Evolutionary conservation across 2,888 invertebrate genomes (phyloP), one percentile per base, ranked within the genome.

Genomic region (Cantharis rufa): DNA sequence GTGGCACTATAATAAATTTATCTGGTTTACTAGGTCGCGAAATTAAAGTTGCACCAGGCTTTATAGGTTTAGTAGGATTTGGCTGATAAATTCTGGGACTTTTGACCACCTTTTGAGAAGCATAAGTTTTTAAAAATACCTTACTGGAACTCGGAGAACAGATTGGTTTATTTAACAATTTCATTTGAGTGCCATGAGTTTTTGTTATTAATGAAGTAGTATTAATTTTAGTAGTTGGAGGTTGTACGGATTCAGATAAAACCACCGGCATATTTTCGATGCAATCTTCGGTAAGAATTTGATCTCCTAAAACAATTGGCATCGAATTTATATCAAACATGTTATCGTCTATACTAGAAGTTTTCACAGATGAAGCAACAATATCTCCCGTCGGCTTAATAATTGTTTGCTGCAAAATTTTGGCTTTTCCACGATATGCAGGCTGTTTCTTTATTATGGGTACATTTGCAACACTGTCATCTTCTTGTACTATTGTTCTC

Each of bases 261-360:
- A 92, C 91, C 32, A 93, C 90, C 0, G 93, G 93, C 90, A 93
- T 91, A 83, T 92, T 92, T 81, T 93, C 92, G 71, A 93, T 92
- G 82, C 88, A 92, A 83, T 93, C 93, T 0, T 93, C 91, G 0
- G 92, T 92, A 76, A 93, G 86, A 62, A 92, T 90, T 82, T 94
- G 93, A 81, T 94, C 94, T 32, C 93, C 92, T 63, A 94, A 86
- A 3, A 94, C 93, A 79, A 94, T 93, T 1, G 94, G 94, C 93
- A 94, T 94, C 1, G 93, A 93, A 86, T 93, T 92, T 48, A 94
- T 94, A 85, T 94, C 94, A 80, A 94, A 92, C 79, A 91, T 87
- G 75, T 89, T 85, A 72, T 90, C 90, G 79, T 91, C 91, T 70
- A 84, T 83, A 10, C 78, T 63, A 69, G 28, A 21, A 15, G 78